These are phyloP conservation scores for Entomyzon cyanotis DNA, from an alignment of 2,113 vertebrate species.

Conservation along the genomic window DNA sequence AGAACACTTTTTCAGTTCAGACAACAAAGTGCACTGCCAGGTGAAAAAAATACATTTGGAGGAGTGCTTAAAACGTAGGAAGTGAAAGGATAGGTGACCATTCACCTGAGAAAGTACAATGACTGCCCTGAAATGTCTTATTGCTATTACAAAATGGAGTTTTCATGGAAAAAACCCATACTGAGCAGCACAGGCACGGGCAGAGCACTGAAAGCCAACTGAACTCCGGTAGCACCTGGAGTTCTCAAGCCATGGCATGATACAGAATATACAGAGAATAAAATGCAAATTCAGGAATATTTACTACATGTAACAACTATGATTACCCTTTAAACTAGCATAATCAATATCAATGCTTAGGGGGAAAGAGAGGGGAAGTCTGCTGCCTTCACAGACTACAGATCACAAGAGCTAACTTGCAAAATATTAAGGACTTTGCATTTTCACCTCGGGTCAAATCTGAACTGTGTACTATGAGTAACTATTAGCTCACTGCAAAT, in stretches of 20 bases:
- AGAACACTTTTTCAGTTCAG: conserved; percentile 53
- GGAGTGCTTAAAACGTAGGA: not conserved
- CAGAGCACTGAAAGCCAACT: conserved; percentile 50
- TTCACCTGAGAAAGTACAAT: conserved; percentile 58
- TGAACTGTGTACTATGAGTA: conserved; percentile 25
- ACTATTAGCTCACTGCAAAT: conserved; percentile 41
- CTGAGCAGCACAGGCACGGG: conserved; percentile 38
- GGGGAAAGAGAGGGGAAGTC: conserved; percentile 9
- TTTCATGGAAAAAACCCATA: conserved; percentile 33
- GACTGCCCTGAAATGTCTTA: conserved; percentile 66
- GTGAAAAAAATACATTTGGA: conserved; percentile 54
- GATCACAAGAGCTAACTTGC: conserved; percentile 46
- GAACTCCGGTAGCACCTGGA: not conserved
- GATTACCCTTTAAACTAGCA: conserved; percentile 45
- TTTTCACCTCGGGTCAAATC: conserved; percentile 32
- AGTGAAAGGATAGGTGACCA: conserved; percentile 32
- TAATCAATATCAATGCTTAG: conserved; percentile 44
- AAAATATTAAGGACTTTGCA: conserved; percentile 33
- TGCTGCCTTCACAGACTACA: conserved; percentile 51
- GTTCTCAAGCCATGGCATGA: conserved; percentile 44
- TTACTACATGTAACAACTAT: conserved; percentile 56
- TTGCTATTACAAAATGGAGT: conserved; percentile 60
- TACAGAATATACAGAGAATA: conserved; percentile 54
- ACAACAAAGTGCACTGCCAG: conserved; percentile 44
- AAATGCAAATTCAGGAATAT: conserved; percentile 57